Evolutionary conservation across 2,888 invertebrate species (phyloP), one percentile per base, ranked within the genome.

Genomic region (Protonemura montana): DNA sequence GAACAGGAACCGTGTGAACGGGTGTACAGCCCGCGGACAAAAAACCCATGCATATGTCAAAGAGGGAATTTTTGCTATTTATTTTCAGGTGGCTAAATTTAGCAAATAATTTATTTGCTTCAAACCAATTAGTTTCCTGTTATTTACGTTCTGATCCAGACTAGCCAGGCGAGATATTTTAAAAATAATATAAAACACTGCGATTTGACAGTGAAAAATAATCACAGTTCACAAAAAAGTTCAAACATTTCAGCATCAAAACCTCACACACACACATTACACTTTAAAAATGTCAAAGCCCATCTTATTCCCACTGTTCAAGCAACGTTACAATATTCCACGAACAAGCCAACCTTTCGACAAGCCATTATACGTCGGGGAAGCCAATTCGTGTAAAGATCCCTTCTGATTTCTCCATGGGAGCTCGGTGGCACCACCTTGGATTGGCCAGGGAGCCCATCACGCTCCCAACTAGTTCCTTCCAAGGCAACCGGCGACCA

Each of bases 321-420:
- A 59, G 59, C 59, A 59, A 16, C 16, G 59, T 21, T 59, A 59
- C 1, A 59, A 21, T 59, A 59, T 59, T 59, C 59, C 59, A 59
- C 59, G 59, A 59, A 59, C 59, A 59, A 59, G 21, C 6, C 6
- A 3, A 59, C 59, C 59, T 59, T 59, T 59, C 59, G 59, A 59
- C 59, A 59, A 59, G 16, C 59, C 59, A 59, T 59, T 59, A 59
- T 59, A 3, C 59, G 59, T 59, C 21, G 59, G 3, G n/a, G 59
- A 59, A 59, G 59, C 59, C 59, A 59, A 59, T 59, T 59, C 59
- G 59, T 59, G 59, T 59, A 78, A 26, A 78, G 78, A 28, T 78
- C 78, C 82, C 30, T 26, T 41, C 42, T 84, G 84, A 84, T 84
- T 84, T 84, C 84, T 84, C 84, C 76, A 76, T 76, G 84, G 84